A percentile compares a stretch with the other conserved stretches of the same genome.
These are phyloP conservation scores for Hippasteria phrygiana DNA, from an alignment of 53 echinoderm and acorn worm species.

Conservation along the genomic window DNA sequence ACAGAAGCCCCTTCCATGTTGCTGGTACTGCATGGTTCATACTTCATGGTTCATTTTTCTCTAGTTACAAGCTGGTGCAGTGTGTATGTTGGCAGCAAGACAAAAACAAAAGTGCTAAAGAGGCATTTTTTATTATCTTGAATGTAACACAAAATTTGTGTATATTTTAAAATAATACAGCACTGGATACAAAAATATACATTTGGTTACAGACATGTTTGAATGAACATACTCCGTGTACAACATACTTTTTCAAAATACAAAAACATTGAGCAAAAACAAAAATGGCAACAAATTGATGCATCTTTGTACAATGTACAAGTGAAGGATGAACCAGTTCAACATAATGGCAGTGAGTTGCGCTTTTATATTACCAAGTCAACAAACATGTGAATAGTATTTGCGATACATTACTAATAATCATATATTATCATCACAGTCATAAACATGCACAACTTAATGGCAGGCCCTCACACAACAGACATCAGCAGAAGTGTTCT, in stretches of 20 bases:
- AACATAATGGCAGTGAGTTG: neutral
- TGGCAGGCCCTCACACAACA: neutral
- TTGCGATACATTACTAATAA: neutral
- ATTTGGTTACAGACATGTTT: conserved; percentile 27
- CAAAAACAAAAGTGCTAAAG: neutral
- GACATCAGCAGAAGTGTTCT: neutral
- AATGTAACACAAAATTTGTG: neutral
- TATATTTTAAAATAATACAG: conserved; percentile 20
- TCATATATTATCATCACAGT: too few species aligned
- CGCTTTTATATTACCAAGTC: neutral
- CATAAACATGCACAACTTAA: too few species aligned
- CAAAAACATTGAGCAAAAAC: neutral
- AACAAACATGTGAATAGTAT: neutral
- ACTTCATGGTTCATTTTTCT: too few species aligned
- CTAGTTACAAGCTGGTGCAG: too few species aligned
- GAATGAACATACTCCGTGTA: neutral
- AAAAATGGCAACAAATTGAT: neutral
- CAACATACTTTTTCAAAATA: neutral
- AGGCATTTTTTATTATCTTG: neutral
- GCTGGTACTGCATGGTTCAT: too few species aligned
- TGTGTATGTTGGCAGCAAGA: neutral
- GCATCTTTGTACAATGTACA: neutral
- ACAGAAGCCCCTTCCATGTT: too few species aligned
- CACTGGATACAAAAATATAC: conserved; percentile 45
- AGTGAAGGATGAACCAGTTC: neutral